Percentiles rank a stretch among this genome's conserved stretches.
phyloP scores from a whole-genome alignment of 2,797 vertebrate genomes.

The Paguma larvata region DNA sequence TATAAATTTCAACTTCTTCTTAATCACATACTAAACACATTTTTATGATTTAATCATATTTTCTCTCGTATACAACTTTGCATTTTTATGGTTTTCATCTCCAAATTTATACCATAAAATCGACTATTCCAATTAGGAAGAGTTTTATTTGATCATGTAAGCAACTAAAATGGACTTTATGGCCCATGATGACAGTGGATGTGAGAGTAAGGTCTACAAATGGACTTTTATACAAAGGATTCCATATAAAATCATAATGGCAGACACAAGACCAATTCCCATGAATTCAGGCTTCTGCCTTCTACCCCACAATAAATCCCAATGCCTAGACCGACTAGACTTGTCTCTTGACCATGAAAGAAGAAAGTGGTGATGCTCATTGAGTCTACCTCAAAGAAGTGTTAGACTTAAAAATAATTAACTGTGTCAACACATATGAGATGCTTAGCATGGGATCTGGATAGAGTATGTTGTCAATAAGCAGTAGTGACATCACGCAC shows the following conservation, averaged over 20 bases:
- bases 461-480: not conserved
- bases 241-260: conserved; percentile 77
- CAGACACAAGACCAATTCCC: conserved; percentile 75
- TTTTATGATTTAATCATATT: not conserved
- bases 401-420: not conserved
- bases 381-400: not conserved
- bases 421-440: not conserved
- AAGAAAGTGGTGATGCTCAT: not conserved
- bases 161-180: conserved; percentile 82
- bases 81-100: not conserved
- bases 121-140: not conserved
- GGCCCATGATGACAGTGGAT: conserved; percentile 76
- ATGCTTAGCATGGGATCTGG: not conserved
- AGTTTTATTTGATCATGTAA: conserved; percentile 78
- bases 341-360: not conserved
- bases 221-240: conserved; percentile 78
- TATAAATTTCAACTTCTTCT: not conserved
- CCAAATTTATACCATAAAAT: not conserved
- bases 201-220: conserved; percentile 81
- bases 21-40: not conserved
- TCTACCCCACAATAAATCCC: not conserved
- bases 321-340: not conserved
- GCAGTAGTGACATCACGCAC: not conserved
- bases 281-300: conserved; percentile 73
- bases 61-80: not conserved